Evolutionary conservation across 2,888 invertebrate genomes (phyloP), one percentile per base, ranked within the genome.

Genomic region (Salticus scenicus): DNA sequence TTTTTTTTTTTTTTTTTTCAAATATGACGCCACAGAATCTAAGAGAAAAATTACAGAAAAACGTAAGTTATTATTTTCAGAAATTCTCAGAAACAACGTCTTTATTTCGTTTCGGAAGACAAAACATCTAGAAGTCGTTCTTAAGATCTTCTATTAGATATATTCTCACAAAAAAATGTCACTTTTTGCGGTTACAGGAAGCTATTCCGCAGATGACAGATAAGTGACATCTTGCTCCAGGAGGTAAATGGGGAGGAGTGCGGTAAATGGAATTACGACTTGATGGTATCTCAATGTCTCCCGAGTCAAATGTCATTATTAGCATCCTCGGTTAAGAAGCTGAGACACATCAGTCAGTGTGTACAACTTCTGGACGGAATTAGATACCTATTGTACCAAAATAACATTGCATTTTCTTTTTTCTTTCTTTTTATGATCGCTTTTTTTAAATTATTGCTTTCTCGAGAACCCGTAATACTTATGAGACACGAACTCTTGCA

Each of bases 221-320:
- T 57, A 57, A 57, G 57, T 20, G 57, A 57, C 57, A 57, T 57
- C 57, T 57, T 57, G 57, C 57, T 57, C 57, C 20, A 57, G 57
- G 57, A 24, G 24, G 57, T 20, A 20, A 24, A 1, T 24, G 57
- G 57, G 57, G 57, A 57, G 24, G 57, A 24, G 14, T 57, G 24
- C 5, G 17, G 57, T 24, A 57, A 57, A 57, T 57, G 57, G 57
- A 57, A 57, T 57, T 57, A 57, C 57, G 24, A 24, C 5, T 4
- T 57, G 57, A 57, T 57, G 57, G 57, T 57, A 57, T 57, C 57
- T 5, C 12, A 24, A 17, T 24, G 57, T 57, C 57, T n/a, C 57
- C 24, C 12, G 24, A 57, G 57, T 57, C 57, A 24, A 57, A 57
- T 57, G 24, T 57, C 57, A 57, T 57, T 57, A 57, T 57, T 57